Evolutionary conservation across 1,140 invertebrate species (phyloP).

Genomic region (Maconellicoccus hirsutus): DNA sequence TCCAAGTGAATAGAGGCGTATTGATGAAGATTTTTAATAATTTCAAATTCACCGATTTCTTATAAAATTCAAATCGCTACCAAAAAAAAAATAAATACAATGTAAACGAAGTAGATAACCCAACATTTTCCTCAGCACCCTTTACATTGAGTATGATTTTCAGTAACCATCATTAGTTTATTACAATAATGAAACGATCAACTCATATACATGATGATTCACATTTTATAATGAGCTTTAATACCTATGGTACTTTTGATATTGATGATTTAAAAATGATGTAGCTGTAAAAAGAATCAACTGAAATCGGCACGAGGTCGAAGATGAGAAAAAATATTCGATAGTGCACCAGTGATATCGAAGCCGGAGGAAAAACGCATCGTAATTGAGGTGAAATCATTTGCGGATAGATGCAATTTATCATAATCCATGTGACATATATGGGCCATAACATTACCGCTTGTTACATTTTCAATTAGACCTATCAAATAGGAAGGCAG

Average conservation of each 20-base stretch:
- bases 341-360: background rate
- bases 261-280: constrained; percentile 18
- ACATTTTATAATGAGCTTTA: background rate
- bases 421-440: constrained; percentile 21
- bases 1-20: too few relatives aligned
- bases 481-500: constrained; percentile 14
- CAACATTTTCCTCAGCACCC: too few relatives aligned
- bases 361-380: background rate
- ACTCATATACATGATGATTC: background rate
- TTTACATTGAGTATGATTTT: too few relatives aligned
- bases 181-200: background rate
- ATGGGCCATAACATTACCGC: constrained; percentile 21
- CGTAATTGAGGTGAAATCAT: background rate
- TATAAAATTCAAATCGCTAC: too few relatives aligned
- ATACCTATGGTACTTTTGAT: background rate
- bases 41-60: too few relatives aligned
- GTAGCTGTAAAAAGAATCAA: background rate
- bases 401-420: background rate
- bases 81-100: too few relatives aligned
- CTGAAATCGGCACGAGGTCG: background rate
- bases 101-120: too few relatives aligned
- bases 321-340: background rate
- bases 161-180: too few relatives aligned
- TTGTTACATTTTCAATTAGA: constrained; percentile 21
- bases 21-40: too few relatives aligned